Percentiles rank a stretch among this genome's conserved stretches.
phyloP scores from a whole-genome alignment of 2,113 vertebrate genomes.

The Dolichotis patagonum region DNA sequence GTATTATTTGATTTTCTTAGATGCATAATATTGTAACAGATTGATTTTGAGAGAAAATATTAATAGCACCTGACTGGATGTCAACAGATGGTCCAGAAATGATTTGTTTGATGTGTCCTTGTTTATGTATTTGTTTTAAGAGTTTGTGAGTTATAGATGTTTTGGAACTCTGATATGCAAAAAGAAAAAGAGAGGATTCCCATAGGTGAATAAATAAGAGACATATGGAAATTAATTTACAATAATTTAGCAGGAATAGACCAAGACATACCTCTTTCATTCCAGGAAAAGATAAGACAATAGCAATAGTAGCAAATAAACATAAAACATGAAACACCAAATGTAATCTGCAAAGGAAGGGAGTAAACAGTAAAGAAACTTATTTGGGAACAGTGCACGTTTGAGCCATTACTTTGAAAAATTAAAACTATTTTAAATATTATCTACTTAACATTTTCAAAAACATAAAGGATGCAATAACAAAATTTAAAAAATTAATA shows the following conservation, averaged over 20 bases:
- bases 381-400: not conserved
- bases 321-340: not conserved
- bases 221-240: not conserved
- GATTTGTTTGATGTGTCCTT: not conserved
- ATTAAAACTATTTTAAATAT: not conserved
- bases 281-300: not conserved
- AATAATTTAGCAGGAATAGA: not conserved
- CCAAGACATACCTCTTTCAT: not conserved
- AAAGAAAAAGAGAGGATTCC: not conserved
- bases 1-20: not conserved
- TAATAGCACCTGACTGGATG: not conserved
- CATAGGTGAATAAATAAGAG: not conserved
- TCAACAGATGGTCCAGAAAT: not conserved
- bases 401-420: not conserved
- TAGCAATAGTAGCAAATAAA: not conserved
- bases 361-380: not conserved
- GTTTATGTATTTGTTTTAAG: not conserved
- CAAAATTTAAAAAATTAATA: not conserved
- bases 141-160: not conserved
- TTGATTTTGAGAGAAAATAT: constrained; percentile 1
- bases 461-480: not conserved
- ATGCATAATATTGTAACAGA: not conserved
- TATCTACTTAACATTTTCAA: not conserved
- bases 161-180: not conserved
- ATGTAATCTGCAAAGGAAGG: not conserved